Base-by-base conservation (phyloP, 2,113 vertebrate species). In the Clinocottus analis region DNA sequence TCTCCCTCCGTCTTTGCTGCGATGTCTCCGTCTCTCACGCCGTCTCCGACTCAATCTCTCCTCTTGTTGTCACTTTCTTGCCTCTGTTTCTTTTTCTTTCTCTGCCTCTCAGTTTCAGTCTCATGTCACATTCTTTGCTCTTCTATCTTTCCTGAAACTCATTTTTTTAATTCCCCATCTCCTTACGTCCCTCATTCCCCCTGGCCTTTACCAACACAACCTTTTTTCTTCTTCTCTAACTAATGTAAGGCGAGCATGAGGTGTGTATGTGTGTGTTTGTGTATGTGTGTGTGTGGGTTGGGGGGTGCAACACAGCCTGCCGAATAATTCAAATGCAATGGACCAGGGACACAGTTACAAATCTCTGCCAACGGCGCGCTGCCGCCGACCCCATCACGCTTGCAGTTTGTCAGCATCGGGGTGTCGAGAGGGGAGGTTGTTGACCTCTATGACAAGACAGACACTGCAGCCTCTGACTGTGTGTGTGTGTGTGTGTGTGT, bases 271-370 rank as follows among this genome's bases (percentile, higher is more conserved):
- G 25, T 31, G 27, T 58, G 27, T 60, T 43, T 53, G 10, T 63
- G 47, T 63, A 37, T 77, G 58, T 56, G 19, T 16, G 10, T 43
- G 53, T 33, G 27, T 43, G 13, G 14, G 49, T n/a, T 27, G 41
- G 65, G 69, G 39, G 41, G 63, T 58, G 79, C n/a, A 56, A 25
- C 91, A 91, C 86, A 94, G 91, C 94, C 95, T 94, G 95, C 17
- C 94, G 96, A 97, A 98, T 99, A 98, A 99, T 97, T 99, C 96
- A 97, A 97, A 99, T 96, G 95, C 96, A 97, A 95, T 96, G 96
- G 96, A 97, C 95, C 97, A 97, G 95, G 95, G 96, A 97, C 97
- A 94, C 87, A 92, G 96, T 97, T 96, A 99, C 97, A 99, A 98
- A 97, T 99, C 96, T 97, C 95, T 96, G 96, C 95, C 95, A 95